These are phyloP conservation scores for Mixornis gularis DNA, from an alignment of 2,113 vertebrate genomes.

Conservation along the genomic window DNA sequence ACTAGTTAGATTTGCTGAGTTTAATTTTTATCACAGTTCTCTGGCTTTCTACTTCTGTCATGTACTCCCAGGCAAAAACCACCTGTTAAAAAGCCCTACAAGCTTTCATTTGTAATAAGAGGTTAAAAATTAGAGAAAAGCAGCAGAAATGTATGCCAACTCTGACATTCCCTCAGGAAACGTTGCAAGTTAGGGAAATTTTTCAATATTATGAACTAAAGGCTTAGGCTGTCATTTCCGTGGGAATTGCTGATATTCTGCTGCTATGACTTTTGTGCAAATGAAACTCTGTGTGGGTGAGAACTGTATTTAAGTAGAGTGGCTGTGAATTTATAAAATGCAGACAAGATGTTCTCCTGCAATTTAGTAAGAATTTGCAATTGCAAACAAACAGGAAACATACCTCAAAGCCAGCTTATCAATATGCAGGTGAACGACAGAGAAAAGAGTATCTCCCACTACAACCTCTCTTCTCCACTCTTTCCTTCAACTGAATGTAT, in stretches of 20 bases:
- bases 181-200: slow-evolving; percentile 40
- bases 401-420: slow-evolving; percentile 16
- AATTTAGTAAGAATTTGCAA: slow-evolving; percentile 42
- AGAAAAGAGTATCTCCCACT: not conserved
- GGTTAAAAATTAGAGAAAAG: slow-evolving; percentile 55
- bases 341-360: slow-evolving; percentile 60
- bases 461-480: not conserved
- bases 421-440: slow-evolving; percentile 1
- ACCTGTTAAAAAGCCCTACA: slow-evolving; percentile 63
- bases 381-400: slow-evolving; percentile 54
- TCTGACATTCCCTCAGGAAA: slow-evolving; percentile 69
- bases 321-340: slow-evolving; percentile 56
- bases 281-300: slow-evolving; percentile 70
- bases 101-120: slow-evolving; percentile 60
- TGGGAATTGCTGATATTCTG: slow-evolving; percentile 62
- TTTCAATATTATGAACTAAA: slow-evolving; percentile 67
- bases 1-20: slow-evolving; percentile 55
- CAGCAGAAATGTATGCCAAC: slow-evolving; percentile 38
- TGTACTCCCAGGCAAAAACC: slow-evolving; percentile 52
- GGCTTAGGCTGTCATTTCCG: slow-evolving; percentile 59
- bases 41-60: slow-evolving; percentile 54
- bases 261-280: slow-evolving; percentile 64
- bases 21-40: slow-evolving; percentile 67
- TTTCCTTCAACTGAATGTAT: not conserved
- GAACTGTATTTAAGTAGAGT: slow-evolving; percentile 60